phyloP scores from a whole-genome alignment of 1,140 invertebrate genomes.

The Littorina saxatilis region DNA sequence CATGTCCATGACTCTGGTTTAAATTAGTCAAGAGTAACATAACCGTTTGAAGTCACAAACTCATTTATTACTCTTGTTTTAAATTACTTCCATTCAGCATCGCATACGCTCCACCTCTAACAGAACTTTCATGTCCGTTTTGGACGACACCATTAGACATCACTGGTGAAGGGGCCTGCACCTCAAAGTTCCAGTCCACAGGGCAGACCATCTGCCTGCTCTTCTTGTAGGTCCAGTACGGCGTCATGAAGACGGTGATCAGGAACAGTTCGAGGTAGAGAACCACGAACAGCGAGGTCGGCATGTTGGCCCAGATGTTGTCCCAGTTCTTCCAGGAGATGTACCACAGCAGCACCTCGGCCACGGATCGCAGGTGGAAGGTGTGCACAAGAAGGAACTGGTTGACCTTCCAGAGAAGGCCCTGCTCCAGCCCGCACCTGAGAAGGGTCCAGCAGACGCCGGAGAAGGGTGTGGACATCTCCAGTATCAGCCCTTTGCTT shows the following conservation, averaged over 20 bases:
- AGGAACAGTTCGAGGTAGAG: slow-evolving; percentile 62
- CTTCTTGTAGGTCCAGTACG: slow-evolving; percentile 74
- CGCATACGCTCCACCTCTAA: too few species aligned
- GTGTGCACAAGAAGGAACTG: slow-evolving; percentile 70
- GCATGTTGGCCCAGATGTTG: slow-evolving; percentile 61
- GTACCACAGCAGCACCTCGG: slow-evolving; percentile 68
- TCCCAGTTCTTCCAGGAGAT: slow-evolving; percentile 64
- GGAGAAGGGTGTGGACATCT: slow-evolving; percentile 71
- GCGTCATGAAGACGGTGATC: slow-evolving; percentile 69
- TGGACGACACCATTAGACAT: too few species aligned
- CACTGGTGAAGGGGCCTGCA: background rate
- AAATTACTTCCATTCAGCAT: too few species aligned
- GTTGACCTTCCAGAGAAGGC: slow-evolving; percentile 68
- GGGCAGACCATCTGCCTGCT: slow-evolving; percentile 69
- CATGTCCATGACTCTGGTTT: too few species aligned
- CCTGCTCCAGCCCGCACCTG: slow-evolving; percentile 61
- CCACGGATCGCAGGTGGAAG: slow-evolving; percentile 70
- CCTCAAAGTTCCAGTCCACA: slow-evolving; percentile 70
- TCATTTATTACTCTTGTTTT: too few species aligned
- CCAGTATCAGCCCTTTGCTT: slow-evolving; percentile 63
- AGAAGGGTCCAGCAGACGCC: slow-evolving; percentile 69
- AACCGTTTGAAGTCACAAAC: background rate
- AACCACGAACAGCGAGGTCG: slow-evolving; percentile 54
- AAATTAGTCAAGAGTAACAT: too few species aligned
- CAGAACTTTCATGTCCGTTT: too few species aligned